Conservation (phyloP, 1,140 invertebrate genomes). For the Heliconius hermathena region DNA sequence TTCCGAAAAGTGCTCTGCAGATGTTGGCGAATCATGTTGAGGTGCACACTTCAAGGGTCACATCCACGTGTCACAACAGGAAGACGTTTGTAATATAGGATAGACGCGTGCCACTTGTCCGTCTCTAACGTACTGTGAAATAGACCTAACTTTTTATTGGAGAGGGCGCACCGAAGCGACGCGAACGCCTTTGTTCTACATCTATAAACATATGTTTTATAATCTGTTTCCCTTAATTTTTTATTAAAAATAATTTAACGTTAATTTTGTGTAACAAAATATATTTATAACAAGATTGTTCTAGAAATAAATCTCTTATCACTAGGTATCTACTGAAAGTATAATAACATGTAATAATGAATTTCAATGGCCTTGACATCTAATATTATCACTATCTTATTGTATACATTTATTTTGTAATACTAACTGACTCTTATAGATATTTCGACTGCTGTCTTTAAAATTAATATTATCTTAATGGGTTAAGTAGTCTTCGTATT, state of each 20-base stretch:
- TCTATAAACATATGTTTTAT: conserved; percentile 17
- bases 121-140: conserved; percentile 71
- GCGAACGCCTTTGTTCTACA: conserved; percentile 24
- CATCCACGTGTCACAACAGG: conserved; percentile 71
- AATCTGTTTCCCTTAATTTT: not conserved
- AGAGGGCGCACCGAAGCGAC: conserved; percentile 36
- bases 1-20: conserved; percentile 54
- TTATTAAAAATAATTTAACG: not conserved
- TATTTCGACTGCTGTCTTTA: not conserved
- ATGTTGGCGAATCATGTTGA: conserved; percentile 64
- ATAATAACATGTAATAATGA: not conserved
- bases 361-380: conserved; percentile 1
- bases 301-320: not conserved
- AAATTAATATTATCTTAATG: conserved; percentile 31
- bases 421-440: conserved; percentile 23
- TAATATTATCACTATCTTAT: conserved; percentile 16
- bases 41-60: conserved; percentile 42
- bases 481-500: conserved; percentile 26
- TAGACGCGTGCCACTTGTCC: conserved; percentile 73
- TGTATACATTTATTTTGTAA: conserved; percentile 24
- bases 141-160: conserved; percentile 65
- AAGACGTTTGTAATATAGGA: conserved; percentile 62
- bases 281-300: not conserved
- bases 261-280: not conserved
- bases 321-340: not conserved